Base-by-base conservation (phyloP, 2,888 invertebrate species). In the Dinocampus coccinellae region DNA sequence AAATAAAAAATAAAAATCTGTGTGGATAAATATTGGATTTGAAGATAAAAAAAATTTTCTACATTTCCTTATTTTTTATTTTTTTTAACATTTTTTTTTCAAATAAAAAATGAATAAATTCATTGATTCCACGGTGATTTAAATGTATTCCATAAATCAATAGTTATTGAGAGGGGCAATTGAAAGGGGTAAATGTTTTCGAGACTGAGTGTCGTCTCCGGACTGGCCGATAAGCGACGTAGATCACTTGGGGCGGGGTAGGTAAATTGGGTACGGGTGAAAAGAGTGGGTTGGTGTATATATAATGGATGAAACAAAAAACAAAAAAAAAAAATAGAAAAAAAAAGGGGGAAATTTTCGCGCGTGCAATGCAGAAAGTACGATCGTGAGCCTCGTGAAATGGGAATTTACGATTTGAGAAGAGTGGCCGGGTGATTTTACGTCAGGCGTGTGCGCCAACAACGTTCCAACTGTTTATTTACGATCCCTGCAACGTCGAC, bases 381-480 rank as follows among this genome's bases (percentile, higher is more conserved):
- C 57, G 71, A 62, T 71, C 55, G 62, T 62, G 67, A 66, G 47
- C 36, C 67, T 71, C 53, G 57, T 71, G 62, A 71, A 71, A 67
- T 67, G 53, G 62, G 47, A 71, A 71, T 71, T 67, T 71, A 71
- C 66, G 57, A 16, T 66, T 36, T 66, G 29, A 69, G 70, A 73
- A 73, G 76, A 74, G 76, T 77, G 74, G 77, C 73, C 76, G 66
- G 76, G 76, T 74, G 76, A 77, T 76, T 77, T 70, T 70, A 66
- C 72, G 75, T 77, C 77, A 77, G 67, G 72, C 76, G 69, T 75
- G 70, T 70, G 74, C 75, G 72, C 76, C 76, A 77, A 77, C 76
- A 77, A 75, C 74, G 73, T 72, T 70, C 76, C 76, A 74, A 76
- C 77, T 75, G 73, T 71, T 76, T 77, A 77, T 77, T 77, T 77